phyloP scores from a whole-genome alignment of 1,140 invertebrate genomes.

The Drosophila ogumai region DNA sequence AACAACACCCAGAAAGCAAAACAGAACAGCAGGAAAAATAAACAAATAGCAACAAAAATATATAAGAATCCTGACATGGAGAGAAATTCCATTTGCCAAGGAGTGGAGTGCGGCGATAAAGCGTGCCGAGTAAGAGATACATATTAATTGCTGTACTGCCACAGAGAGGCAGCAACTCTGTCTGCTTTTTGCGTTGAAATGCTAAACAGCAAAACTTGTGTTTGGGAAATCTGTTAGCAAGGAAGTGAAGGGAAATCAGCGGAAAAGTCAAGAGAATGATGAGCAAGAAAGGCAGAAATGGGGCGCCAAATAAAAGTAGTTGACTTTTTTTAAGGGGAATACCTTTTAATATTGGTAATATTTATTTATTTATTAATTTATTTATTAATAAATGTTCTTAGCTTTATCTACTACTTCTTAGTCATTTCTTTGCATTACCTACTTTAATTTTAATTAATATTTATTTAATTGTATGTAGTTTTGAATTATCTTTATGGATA shows the following conservation, averaged over 20 bases:
- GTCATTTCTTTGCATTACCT: too few relatives aligned
- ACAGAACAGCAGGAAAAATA: conserved; percentile 18
- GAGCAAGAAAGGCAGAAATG: neutral
- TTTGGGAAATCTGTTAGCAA: conserved; percentile 28
- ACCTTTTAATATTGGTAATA: too few relatives aligned
- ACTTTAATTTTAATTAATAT: too few relatives aligned
- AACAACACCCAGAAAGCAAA: conserved; percentile 21
- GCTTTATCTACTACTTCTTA: too few relatives aligned
- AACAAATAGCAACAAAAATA: conserved; percentile 43
- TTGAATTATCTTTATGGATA: too few relatives aligned
- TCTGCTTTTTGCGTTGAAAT: conserved; percentile 70
- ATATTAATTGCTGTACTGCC: conserved; percentile 75
- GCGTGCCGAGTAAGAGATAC: conserved; percentile 79
- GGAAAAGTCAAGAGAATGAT: neutral
- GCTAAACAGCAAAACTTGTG: conserved; percentile 69
- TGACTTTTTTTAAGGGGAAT: neutral
- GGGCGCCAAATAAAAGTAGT: neutral
- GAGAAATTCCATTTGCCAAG: conserved; percentile 35
- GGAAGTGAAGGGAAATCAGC: conserved; percentile 8
- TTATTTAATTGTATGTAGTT: too few relatives aligned
- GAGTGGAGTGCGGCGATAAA: conserved; percentile 50
- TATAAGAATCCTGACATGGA: conserved; percentile 27
- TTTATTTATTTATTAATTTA: neutral
- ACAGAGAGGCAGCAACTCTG: conserved; percentile 36
- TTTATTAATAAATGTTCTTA: neutral